Conservation (phyloP, 2,113 vertebrate genomes). For the Irena cyanogastra region DNA sequence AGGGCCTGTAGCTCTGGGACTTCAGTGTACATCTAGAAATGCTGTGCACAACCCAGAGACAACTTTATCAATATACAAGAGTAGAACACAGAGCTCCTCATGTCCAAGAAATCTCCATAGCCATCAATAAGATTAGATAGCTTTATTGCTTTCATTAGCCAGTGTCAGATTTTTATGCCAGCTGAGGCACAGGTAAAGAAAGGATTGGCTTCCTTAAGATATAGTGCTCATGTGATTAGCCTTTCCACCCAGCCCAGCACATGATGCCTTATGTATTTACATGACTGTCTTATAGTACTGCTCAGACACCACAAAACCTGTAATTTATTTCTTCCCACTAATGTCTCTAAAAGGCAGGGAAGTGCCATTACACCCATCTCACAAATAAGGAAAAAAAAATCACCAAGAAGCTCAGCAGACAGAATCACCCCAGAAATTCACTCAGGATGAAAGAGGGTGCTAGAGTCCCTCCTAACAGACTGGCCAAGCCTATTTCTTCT, state of each 20-base stretch:
- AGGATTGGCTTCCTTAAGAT: neutral
- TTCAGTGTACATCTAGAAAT: neutral
- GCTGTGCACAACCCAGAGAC: neutral
- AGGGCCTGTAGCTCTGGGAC: neutral
- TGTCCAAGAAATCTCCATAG: neutral
- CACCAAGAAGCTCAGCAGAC: neutral
- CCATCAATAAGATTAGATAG: slow-evolving; percentile 27
- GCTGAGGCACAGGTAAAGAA: neutral
- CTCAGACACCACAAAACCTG: neutral
- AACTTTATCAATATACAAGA: neutral
- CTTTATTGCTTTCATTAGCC: slow-evolving; percentile 41
- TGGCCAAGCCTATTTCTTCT: neutral
- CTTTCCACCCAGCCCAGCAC: slow-evolving; percentile 6
- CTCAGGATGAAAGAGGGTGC: neutral
- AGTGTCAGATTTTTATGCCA: slow-evolving; percentile 36
- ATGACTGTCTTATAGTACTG: neutral
- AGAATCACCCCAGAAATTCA: neutral
- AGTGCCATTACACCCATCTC: neutral
- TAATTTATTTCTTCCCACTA: neutral
- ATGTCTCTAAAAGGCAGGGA: neutral
- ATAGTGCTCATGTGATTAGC: slow-evolving; percentile 22
- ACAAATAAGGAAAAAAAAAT: neutral
- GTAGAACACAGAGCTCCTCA: neutral
- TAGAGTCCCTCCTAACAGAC: neutral
- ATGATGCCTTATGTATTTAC: neutral